Percentiles rank a stretch among this genome's conserved stretches.
These are phyloP conservation scores for Neotoxoptera formosana DNA, from an alignment of 1,140 invertebrate genomes.

Conservation along the genomic window DNA sequence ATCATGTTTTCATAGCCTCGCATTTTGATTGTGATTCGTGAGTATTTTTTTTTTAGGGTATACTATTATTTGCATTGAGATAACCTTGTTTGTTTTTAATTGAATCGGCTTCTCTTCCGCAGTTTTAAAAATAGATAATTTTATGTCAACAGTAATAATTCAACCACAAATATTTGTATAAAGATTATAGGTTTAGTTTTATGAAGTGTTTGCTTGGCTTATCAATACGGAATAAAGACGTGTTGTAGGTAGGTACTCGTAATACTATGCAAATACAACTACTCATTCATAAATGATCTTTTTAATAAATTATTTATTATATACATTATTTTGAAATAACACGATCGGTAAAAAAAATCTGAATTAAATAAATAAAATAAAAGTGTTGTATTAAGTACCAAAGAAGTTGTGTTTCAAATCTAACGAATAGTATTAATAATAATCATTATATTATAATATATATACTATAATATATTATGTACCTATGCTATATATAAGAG, in stretches of 20 bases:
- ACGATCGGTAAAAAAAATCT: not conserved
- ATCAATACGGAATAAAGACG: no score
- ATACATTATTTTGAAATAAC: not conserved
- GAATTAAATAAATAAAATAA: not conserved
- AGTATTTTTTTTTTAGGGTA: not conserved
- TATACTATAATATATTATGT: no score
- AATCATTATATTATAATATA: no score
- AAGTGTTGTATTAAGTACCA: not conserved
- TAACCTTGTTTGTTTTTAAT: not conserved
- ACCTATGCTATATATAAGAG: no score
- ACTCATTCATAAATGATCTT: no score
- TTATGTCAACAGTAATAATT: not conserved
- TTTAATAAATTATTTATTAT: not conserved
- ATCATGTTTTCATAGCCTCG: no score
- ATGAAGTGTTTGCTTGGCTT: not conserved
- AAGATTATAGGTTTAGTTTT: not conserved
- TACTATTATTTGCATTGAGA: not conserved
- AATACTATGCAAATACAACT: not conserved
- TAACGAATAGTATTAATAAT: not conserved
- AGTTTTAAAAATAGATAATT: slow-evolving; percentile 1
- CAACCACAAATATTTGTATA: not conserved
- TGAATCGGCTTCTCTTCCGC: not conserved
- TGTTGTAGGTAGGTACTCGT: no score
- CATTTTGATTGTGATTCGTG: not conserved
- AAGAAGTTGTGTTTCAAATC: not conserved